These are phyloP conservation scores for Bombus sylvicola DNA, from an alignment of 1,140 invertebrate species.

Conservation along the genomic window DNA sequence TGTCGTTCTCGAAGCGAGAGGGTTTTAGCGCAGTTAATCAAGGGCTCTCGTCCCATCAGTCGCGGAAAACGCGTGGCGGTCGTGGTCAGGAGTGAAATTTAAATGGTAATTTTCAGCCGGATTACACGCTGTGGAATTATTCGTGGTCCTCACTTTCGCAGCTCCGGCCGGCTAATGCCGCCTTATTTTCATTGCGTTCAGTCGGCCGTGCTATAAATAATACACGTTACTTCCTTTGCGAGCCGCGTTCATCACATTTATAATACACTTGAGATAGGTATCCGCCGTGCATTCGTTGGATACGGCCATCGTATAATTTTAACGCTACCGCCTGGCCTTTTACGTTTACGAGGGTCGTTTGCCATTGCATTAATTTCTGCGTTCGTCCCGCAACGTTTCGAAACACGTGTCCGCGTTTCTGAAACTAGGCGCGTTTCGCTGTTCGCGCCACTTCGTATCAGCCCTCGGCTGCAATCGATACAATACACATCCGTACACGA, in stretches of 20 bases:
- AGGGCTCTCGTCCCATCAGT: constrained; percentile 16
- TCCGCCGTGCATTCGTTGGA: constrained; percentile 2
- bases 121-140: constrained; percentile 32
- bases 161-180: constrained; percentile 10
- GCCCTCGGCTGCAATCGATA: not conserved
- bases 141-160: constrained; percentile 1
- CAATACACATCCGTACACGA: not conserved
- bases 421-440: too few species aligned
- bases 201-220: constrained; percentile 18
- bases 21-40: constrained; percentile 22
- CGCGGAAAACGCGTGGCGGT: not conserved
- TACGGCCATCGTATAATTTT: constrained; percentile 41
- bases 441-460: not conserved
- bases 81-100: not conserved
- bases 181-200: constrained; percentile 45
- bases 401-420: constrained; percentile 26
- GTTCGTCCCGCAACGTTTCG: not conserved
- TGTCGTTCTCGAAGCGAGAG: not conserved
- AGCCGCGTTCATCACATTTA: constrained; percentile 32
- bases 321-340: constrained; percentile 37
- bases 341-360: constrained; percentile 46
- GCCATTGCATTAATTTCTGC: constrained; percentile 35
- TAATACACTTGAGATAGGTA: constrained; percentile 47
- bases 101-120: constrained; percentile 47
- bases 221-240: constrained; percentile 33